phyloP scores from a whole-genome alignment of 1,140 invertebrate species.

The Lycorma delicatula region DNA sequence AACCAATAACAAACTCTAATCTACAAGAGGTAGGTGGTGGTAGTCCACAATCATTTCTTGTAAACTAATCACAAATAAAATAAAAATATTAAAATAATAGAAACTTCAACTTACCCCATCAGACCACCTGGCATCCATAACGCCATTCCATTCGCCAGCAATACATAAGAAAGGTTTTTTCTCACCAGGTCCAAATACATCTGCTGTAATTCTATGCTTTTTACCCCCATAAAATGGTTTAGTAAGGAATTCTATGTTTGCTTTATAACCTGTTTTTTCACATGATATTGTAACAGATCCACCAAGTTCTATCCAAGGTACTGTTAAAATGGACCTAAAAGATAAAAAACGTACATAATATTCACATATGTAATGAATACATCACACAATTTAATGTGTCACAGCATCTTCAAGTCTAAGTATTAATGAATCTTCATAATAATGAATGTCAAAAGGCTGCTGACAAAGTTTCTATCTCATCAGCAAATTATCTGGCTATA shows the following conservation, averaged over 20 bases:
- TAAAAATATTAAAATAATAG: background rate
- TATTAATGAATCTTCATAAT: background rate
- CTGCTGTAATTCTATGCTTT: constrained; percentile 79
- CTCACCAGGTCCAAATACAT: constrained; percentile 61
- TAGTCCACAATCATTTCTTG: background rate
- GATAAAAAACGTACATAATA: constrained; percentile 15
- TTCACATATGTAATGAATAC: background rate
- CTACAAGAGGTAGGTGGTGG: background rate
- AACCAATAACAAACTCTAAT: background rate
- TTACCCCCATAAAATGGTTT: constrained; percentile 97
- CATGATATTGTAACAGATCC: constrained; percentile 82
- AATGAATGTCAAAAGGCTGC: too few relatives aligned
- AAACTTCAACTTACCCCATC: constrained; percentile 54
- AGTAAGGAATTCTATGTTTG: constrained; percentile 86
- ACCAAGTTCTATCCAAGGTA: constrained; percentile 95
- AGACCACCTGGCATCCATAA: constrained; percentile 79
- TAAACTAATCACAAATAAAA: too few relatives aligned
- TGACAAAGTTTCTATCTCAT: too few relatives aligned
- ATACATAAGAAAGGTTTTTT: constrained; percentile 84
- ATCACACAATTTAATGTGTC: background rate
- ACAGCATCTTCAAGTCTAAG: background rate
- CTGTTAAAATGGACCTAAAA: constrained; percentile 79
- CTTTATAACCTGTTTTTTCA: constrained; percentile 79
- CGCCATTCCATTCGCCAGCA: constrained; percentile 93
- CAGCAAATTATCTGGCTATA: too few relatives aligned